Conservation (phyloP, 2,797 vertebrate species). For the Synanceia verrucosa region DNA sequence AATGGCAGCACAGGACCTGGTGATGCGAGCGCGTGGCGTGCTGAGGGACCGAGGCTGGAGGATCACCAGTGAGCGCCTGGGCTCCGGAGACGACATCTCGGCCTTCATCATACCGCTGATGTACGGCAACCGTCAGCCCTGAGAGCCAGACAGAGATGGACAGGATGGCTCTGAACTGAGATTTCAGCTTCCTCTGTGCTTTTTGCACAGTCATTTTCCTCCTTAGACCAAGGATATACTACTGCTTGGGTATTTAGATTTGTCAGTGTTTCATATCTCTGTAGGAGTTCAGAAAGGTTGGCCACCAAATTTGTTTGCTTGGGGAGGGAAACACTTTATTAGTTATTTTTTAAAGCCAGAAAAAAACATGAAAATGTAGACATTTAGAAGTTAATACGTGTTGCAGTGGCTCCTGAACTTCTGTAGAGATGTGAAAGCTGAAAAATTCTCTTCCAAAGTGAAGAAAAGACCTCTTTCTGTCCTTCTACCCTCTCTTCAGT, state of each 20-base stretch:
- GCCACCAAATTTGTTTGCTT: not conserved
- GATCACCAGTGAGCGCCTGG: slow-evolving; percentile 94
- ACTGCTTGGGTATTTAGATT: slow-evolving; percentile 4
- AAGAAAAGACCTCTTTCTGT: slow-evolving; percentile 4
- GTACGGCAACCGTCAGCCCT: slow-evolving; percentile 90
- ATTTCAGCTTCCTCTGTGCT: slow-evolving; percentile 19
- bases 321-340: not conserved
- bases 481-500: slow-evolving; percentile 7
- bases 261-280: slow-evolving; percentile 32
- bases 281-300: slow-evolving; percentile 15
- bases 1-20: slow-evolving; percentile 95
- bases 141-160: slow-evolving; percentile 27
- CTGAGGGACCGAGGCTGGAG: slow-evolving; percentile 96
- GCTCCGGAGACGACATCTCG: slow-evolving; percentile 96
- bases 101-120: slow-evolving; percentile 96
- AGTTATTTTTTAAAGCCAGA: not conserved
- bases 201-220: slow-evolving; percentile 33
- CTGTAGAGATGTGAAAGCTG: slow-evolving; percentile 30
- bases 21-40: slow-evolving; percentile 95
- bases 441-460: slow-evolving; percentile 18
- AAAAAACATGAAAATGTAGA: not conserved
- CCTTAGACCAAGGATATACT: not conserved
- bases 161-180: slow-evolving; percentile 11
- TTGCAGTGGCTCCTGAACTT: slow-evolving; percentile 15
- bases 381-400: not conserved